Evolutionary conservation across 2,113 vertebrate species (phyloP), one percentile per base, ranked within the genome.

Genomic region (Percina caprodes): DNA sequence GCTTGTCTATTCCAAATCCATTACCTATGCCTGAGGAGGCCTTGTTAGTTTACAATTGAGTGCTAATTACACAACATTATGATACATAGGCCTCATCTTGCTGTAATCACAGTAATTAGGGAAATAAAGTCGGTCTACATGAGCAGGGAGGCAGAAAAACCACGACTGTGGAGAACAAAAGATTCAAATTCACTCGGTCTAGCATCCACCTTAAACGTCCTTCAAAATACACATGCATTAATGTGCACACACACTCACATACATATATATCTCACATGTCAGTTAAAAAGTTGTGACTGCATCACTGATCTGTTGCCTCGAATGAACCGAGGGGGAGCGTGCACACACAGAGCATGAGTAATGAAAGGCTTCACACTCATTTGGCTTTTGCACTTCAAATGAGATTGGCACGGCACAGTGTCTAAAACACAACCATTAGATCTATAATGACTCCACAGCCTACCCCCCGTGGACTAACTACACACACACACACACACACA

Each of bases 341-440:
- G 66, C 70, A 75, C 76, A 82, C 85, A 82, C 82, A 80, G 82
- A 83, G 90, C 89, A 85, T 84, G 85, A 92, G 92, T 92, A 92
- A 94, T 93, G 93, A 94, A 94, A 93, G 69, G 92, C 80, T 92
- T 93, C 92, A 88, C 92, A 92, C 90, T 89, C 90, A 78, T 93
- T 94, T 92, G 90, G 85, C 84, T 93, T 87, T 86, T 91, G 87
- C 93, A 89, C 94, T 94, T 93, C 92, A 94, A 92, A 93, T 94
- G 93, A 94, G 92, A 91, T 92, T 88, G 88, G 82, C 80, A 82
- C 78, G 24, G 79, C 59, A 67, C 88, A 84, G 89, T 72, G 79
- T 89, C 91, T 92, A 93, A 94, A 93, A 94, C 91, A 94, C 91
- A 92, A 87, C 92, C 93, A 95, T 96, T 95, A 94, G 91, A 91